Conservation (phyloP, 2,113 vertebrate species). For the Kryptolebias marmoratus region DNA sequence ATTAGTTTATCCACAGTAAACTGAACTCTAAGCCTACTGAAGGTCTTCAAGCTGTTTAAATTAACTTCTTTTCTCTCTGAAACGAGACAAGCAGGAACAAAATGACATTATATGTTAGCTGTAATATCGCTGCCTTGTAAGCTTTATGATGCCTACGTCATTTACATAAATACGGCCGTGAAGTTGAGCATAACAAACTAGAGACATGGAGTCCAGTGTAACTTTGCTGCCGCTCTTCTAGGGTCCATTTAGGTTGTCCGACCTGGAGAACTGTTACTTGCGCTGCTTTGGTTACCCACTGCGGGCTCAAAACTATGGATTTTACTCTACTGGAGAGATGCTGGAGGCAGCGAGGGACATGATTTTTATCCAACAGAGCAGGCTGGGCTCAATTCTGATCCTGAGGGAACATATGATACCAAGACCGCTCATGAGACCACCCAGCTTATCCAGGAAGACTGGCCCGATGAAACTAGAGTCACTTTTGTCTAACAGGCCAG, state of each 20-base stretch:
- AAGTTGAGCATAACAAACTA: neutral
- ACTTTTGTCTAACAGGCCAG: fast-evolving
- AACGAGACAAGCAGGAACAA: neutral
- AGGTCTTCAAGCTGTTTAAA: neutral
- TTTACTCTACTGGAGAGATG: slow-evolving; percentile 86
- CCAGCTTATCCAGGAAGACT: neutral
- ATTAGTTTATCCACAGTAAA: no score
- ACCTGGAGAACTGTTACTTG: slow-evolving; percentile 82
- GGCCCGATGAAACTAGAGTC: neutral
- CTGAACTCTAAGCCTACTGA: neutral
- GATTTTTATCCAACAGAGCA: slow-evolving; percentile 80
- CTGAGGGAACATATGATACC: slow-evolving; percentile 72
- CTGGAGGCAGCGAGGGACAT: slow-evolving; percentile 80
- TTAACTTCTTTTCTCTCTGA: neutral
- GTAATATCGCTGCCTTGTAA: neutral
- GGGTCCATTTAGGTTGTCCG: slow-evolving; percentile 82
- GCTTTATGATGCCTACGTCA: neutral
- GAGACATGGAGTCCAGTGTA: neutral
- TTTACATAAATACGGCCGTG: neutral
- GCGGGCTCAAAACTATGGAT: slow-evolving; percentile 83
- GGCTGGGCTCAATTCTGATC: slow-evolving; percentile 82
- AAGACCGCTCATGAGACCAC: fast-evolving
- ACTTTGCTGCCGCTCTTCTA: slow-evolving; percentile 51
- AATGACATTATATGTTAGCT: neutral
- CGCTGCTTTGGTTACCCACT: slow-evolving; percentile 83